These are phyloP conservation scores for Gorsachius goisagi DNA, from an alignment of 2,113 vertebrate species.

Conservation along the genomic window DNA sequence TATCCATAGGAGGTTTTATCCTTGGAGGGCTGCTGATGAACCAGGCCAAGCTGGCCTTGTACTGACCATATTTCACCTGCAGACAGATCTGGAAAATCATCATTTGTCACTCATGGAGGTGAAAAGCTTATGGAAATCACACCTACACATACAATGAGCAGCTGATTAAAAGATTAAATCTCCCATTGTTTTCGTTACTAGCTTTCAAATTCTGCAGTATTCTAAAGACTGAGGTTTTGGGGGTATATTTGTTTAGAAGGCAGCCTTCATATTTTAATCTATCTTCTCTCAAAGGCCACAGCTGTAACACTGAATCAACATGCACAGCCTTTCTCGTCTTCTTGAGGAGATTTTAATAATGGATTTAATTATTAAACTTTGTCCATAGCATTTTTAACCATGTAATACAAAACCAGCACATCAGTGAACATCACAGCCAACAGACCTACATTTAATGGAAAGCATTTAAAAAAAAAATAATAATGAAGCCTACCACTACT, in stretches of 20 bases:
- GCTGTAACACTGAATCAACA: conserved; percentile 16
- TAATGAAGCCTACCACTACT: not conserved
- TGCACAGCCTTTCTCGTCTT: not conserved
- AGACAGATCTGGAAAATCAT: not conserved
- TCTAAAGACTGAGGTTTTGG: not conserved
- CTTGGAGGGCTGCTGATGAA: not conserved
- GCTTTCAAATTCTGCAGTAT: not conserved
- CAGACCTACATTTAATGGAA: conserved; percentile 30
- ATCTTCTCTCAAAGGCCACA: not conserved
- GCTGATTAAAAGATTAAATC: not conserved
- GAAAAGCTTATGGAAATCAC: not conserved
- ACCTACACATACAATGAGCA: not conserved
- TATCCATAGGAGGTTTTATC: not conserved
- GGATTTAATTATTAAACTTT: conserved; percentile 60
- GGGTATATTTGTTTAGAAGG: not conserved
- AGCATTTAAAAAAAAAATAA: not conserved
- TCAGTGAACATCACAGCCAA: not conserved
- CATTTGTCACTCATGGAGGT: not conserved
- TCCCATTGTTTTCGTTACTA: not conserved
- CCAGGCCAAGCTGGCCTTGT: not conserved
- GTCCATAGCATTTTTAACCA: conserved; percentile 24
- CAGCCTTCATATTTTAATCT: not conserved
- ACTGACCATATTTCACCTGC: not conserved
- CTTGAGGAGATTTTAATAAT: conserved; percentile 50
- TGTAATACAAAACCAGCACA: conserved; percentile 52